A percentile compares a stretch with the other conserved stretches of the same genome.
Evolutionary conservation across 2,797 vertebrate genomes (phyloP).

Genomic region (Alca torda): DNA sequence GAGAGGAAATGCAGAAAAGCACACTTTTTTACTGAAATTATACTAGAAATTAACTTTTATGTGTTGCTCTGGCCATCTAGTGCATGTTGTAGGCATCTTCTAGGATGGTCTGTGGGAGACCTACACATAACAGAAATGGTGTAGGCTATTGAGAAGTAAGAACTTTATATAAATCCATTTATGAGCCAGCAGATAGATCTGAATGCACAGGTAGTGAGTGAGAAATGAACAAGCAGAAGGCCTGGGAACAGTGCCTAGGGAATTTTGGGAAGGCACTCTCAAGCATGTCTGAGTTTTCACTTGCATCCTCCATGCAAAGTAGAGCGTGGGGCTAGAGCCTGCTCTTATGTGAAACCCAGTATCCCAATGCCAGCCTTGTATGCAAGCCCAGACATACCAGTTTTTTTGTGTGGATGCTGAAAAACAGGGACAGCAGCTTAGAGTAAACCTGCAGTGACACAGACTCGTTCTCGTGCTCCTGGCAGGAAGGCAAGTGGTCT

Average conservation of each 20-base stretch:
- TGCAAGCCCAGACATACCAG: not conserved
- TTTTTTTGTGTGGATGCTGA: not conserved
- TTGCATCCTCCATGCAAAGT: not conserved
- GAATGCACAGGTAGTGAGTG: slow-evolving; percentile 56
- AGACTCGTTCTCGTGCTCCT: not conserved
- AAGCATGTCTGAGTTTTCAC: slow-evolving; percentile 6
- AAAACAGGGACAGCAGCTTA: not conserved
- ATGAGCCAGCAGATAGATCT: slow-evolving; percentile 39
- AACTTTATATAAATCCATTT: not conserved
- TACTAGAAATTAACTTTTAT: not conserved
- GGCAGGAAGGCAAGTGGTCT: not conserved
- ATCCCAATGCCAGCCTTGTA: not conserved
- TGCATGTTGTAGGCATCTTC: not conserved
- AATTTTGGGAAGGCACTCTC: slow-evolving; percentile 42
- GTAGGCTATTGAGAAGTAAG: not conserved
- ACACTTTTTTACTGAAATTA: not conserved
- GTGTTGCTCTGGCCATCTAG: not conserved
- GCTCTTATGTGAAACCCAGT: not conserved
- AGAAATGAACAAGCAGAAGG: slow-evolving; percentile 55
- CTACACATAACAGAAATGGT: not conserved
- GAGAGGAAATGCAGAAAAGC: not conserved
- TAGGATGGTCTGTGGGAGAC: not conserved
- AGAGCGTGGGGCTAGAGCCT: not conserved
- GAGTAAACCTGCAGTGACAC: not conserved
- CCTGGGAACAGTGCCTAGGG: slow-evolving; percentile 42